These are phyloP conservation scores for Heliconius ethilla DNA, from an alignment of 2,888 invertebrate genomes.

Conservation along the genomic window DNA sequence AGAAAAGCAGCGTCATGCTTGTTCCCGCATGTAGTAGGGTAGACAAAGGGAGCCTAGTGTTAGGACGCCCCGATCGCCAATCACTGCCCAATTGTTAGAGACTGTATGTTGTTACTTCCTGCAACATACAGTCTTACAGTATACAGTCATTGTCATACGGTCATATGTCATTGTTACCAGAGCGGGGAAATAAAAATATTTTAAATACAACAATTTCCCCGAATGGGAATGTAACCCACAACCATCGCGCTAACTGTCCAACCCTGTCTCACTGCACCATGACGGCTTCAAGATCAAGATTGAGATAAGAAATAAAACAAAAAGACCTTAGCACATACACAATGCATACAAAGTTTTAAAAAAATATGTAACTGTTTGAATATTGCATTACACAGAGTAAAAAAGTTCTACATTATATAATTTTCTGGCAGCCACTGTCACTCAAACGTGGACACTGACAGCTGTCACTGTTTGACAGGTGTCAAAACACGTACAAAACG, in stretches of 20 bases:
- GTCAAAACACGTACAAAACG: slow-evolving; percentile 70
- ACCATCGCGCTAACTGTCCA: not conserved
- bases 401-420: not conserved
- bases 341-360: not conserved
- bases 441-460: slow-evolving; percentile 24
- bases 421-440: not conserved
- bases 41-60: not conserved
- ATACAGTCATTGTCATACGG: too few species aligned
- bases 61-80: not conserved
- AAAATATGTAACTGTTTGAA: slow-evolving; percentile 6
- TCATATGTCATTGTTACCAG: not conserved
- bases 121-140: too few species aligned
- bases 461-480: slow-evolving; percentile 7
- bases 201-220: not conserved
- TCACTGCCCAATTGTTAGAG: not conserved
- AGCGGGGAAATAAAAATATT: not conserved
- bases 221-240: not conserved
- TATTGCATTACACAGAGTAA: slow-evolving; percentile 7
- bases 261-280: not conserved
- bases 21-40: too few species aligned
- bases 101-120: not conserved
- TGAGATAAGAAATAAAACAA: not conserved
- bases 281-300: not conserved
- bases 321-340: not conserved
- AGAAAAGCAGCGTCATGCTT: not conserved